Percentiles rank a stretch among this genome's conserved stretches.
Conservation (phyloP, 2,113 vertebrate genomes). For the Leptodactylus fuscus region DNA sequence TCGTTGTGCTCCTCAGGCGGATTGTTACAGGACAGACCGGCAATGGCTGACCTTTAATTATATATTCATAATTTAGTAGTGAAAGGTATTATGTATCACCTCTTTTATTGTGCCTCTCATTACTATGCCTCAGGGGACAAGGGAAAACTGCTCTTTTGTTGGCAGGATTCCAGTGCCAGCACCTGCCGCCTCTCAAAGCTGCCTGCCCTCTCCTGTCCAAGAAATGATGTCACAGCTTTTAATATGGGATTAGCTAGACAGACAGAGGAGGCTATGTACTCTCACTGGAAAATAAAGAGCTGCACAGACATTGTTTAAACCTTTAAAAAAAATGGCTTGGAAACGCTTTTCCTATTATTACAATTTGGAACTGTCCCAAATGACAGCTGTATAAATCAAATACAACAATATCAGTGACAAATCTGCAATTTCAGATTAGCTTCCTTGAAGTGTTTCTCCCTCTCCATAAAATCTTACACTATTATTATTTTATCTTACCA, state of each 20-base stretch:
- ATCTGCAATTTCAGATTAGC: too few species aligned
- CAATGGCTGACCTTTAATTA: conserved; percentile 29
- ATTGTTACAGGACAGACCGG: background rate
- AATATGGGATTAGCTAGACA: conserved; percentile 25
- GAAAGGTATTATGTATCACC: background rate
- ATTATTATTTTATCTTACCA: too few species aligned
- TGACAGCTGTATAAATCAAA: background rate
- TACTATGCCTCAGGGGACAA: background rate
- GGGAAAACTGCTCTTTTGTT: conserved; percentile 13
- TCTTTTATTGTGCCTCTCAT: conserved; percentile 20
- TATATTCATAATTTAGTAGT: conserved; percentile 37
- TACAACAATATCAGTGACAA: background rate
- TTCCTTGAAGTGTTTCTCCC: too few species aligned
- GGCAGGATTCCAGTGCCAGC: background rate
- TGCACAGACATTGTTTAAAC: background rate
- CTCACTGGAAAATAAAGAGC: background rate
- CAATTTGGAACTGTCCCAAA: background rate
- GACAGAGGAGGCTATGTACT: background rate
- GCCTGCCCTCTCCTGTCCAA: conserved; percentile 12
- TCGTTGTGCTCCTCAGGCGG: background rate
- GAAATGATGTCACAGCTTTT: conserved; percentile 46
- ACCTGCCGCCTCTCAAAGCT: conserved; percentile 34
- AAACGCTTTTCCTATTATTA: background rate
- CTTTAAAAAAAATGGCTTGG: background rate
- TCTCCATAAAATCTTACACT: too few species aligned